phyloP scores from a whole-genome alignment of 1,140 invertebrate species.

The Caenorhabditis remanei region DNA sequence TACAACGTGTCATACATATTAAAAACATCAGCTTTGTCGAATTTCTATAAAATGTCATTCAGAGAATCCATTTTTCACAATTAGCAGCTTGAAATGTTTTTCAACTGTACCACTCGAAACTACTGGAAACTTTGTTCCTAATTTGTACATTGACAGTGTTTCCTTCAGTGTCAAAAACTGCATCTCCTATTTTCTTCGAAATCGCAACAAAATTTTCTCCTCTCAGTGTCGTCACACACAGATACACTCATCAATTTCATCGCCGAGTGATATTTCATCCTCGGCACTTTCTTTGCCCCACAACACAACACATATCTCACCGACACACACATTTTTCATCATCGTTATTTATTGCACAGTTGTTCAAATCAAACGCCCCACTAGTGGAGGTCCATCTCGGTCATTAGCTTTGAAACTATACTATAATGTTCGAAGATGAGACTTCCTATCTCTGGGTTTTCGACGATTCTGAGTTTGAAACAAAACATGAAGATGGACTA shows the following conservation, averaged over 20 bases:
- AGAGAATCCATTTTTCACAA: too few species aligned
- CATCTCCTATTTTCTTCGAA: background rate
- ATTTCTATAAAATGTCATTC: too few species aligned
- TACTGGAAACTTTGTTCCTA: background rate
- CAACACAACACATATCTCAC: slow-evolving; percentile 18
- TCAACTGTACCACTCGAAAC: too few species aligned
- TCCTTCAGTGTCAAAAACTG: too few species aligned
- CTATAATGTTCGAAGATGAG: slow-evolving; percentile 36
- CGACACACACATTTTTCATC: slow-evolving; percentile 41
- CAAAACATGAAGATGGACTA: background rate
- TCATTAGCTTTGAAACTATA: slow-evolving; percentile 15
- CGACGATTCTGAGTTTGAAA: background rate
- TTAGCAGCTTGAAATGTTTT: too few species aligned
- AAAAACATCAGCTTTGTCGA: too few species aligned
- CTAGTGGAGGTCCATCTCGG: slow-evolving; percentile 31
- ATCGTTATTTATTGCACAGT: slow-evolving; percentile 53
- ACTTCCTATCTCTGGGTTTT: background rate
- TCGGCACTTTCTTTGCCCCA: slow-evolving; percentile 42
- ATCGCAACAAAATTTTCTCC: slow-evolving; percentile 35
- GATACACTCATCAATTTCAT: slow-evolving; percentile 14
- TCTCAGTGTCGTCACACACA: background rate
- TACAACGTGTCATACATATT: too few species aligned
- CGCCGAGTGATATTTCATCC: slow-evolving; percentile 30
- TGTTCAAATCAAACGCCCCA: background rate
- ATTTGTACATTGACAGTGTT: too few species aligned